Percentiles rank a stretch among this genome's conserved stretches.
Conservation (phyloP, 2,113 vertebrate genomes). For the Rhinopomastus cyanomelas region DNA sequence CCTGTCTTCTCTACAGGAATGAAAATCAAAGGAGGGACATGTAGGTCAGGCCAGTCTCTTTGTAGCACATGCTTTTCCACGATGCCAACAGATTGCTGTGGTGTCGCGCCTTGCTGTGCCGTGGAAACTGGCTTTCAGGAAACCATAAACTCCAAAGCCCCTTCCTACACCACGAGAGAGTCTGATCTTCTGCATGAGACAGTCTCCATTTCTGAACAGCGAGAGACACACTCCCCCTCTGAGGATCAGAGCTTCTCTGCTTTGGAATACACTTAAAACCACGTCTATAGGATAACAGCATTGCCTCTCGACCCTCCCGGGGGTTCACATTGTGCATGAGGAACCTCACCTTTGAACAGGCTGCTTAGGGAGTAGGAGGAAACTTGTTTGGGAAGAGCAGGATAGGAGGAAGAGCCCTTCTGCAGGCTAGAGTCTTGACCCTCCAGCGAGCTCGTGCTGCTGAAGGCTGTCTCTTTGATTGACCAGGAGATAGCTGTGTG, state of each 20-base stretch:
- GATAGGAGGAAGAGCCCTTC: constrained; percentile 73
- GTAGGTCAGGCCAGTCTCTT: background rate
- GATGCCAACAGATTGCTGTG: background rate
- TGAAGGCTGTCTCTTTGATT: constrained; percentile 89
- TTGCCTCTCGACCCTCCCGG: background rate
- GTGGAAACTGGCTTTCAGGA: background rate
- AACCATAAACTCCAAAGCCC: background rate
- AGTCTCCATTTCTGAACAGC: background rate
- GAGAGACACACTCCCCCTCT: background rate
- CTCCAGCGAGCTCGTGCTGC: constrained; percentile 65
- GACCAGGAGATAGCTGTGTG: constrained; percentile 92
- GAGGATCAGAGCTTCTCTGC: background rate
- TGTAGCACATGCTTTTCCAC: background rate
- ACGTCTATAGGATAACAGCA: background rate
- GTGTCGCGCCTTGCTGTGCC: background rate
- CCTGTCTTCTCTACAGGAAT: background rate
- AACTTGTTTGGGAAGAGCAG: constrained; percentile 77
- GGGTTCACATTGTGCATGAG: fast-evolving
- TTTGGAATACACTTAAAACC: background rate
- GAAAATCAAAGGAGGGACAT: background rate
- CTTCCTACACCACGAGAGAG: background rate
- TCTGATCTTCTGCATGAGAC: background rate
- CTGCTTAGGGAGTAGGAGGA: constrained; percentile 90
- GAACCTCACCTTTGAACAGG: constrained; percentile 88
- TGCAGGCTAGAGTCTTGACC: constrained; percentile 75